A percentile compares a stretch with the other conserved stretches of the same genome.
Conservation (phyloP, 2,113 vertebrate species). For the Oplegnathus fasciatus region DNA sequence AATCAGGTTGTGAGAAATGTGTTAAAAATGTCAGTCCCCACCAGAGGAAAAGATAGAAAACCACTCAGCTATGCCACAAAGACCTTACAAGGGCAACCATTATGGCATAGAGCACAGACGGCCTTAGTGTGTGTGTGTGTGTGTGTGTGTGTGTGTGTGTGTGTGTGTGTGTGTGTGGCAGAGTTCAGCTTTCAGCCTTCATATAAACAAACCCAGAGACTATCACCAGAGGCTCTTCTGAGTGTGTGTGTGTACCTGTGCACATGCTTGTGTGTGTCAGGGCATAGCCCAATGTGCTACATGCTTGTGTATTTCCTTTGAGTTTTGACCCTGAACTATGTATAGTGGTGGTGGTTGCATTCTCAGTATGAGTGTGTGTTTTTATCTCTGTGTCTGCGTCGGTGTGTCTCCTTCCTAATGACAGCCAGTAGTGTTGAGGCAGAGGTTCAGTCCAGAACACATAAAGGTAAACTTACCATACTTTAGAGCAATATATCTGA, state of each 20-base stretch:
- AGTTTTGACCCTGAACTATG: slow-evolving; percentile 28
- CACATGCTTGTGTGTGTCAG: neutral
- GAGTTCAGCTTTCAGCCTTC: slow-evolving; percentile 30
- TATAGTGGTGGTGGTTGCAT: neutral
- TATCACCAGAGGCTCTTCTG: slow-evolving; percentile 16
- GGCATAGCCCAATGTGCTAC: neutral
- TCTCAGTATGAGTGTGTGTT: slow-evolving; percentile 12
- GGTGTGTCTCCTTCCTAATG: slow-evolving; percentile 13
- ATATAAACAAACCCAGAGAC: slow-evolving; percentile 57
- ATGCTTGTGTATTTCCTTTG: slow-evolving; percentile 7
- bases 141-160: slow-evolving; percentile 17
- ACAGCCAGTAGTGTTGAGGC: slow-evolving; percentile 1
- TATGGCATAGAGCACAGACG: slow-evolving; percentile 23
- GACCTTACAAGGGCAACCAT: slow-evolving; percentile 55
- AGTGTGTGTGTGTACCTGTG: neutral
- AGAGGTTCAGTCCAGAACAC: slow-evolving; percentile 31
- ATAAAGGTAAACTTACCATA: slow-evolving; percentile 24
- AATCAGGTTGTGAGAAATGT: neutral
- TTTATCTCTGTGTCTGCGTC: slow-evolving; percentile 15
- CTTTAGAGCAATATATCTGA: neutral
- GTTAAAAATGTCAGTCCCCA: neutral
- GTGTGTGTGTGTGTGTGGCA: slow-evolving; percentile 1
- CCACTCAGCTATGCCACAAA: neutral
- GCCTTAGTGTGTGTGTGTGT: slow-evolving; percentile 21
- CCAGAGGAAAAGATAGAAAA: slow-evolving; percentile 17